Evolutionary conservation across 2,797 vertebrate species (phyloP).

Genomic region (Pangasius larnaudii): DNA sequence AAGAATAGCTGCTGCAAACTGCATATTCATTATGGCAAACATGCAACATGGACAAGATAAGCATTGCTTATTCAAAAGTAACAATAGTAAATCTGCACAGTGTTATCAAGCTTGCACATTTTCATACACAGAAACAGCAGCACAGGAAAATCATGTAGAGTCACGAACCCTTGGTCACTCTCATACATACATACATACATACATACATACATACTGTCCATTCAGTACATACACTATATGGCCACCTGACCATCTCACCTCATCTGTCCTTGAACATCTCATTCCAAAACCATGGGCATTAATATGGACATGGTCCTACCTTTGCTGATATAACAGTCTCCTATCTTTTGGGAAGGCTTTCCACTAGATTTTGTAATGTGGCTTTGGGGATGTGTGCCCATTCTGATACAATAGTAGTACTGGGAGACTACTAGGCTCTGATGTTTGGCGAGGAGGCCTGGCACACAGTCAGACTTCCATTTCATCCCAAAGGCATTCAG

Average conservation of each 20-base stretch:
- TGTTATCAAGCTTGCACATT: neutral
- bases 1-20: neutral
- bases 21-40: neutral
- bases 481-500: neutral
- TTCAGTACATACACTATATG: neutral
- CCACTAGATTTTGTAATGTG: slow-evolving; percentile 18
- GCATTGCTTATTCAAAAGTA: neutral
- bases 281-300: neutral
- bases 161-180: neutral
- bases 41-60: neutral
- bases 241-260: neutral
- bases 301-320: neutral
- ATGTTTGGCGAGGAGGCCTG: neutral
- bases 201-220: neutral
- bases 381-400: slow-evolving; percentile 11
- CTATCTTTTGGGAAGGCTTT: neutral
- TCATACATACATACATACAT: neutral
- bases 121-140: neutral
- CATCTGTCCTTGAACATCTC: neutral
- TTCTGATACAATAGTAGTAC: slow-evolving; percentile 8
- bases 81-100: neutral
- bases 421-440: neutral
- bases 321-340: neutral
- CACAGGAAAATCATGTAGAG: neutral
- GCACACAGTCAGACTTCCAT: slow-evolving; percentile 8